A percentile compares a stretch with the other conserved stretches of the same genome.
These are phyloP conservation scores for Sphaerodactylus townsendi DNA, from an alignment of 2,113 vertebrate genomes.

Conservation along the genomic window DNA sequence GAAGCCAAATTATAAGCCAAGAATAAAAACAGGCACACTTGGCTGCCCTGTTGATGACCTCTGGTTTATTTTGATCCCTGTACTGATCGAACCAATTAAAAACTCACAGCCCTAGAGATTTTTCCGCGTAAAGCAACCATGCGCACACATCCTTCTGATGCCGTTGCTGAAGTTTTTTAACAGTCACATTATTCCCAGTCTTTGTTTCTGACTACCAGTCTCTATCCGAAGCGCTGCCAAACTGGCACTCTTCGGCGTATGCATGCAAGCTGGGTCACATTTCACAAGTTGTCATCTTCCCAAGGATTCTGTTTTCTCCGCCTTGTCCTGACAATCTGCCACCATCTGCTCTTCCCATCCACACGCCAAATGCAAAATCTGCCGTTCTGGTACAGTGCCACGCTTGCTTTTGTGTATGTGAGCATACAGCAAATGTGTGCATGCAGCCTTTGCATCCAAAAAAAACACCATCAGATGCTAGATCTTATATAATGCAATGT, in stretches of 20 bases:
- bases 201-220: too few species aligned
- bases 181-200: too few species aligned
- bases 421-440: background rate
- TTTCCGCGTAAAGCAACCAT: too few species aligned
- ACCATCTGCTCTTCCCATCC: slow-evolving; percentile 66
- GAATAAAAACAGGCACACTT: too few species aligned
- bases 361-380: slow-evolving; percentile 61
- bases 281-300: slow-evolving; percentile 58
- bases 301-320: slow-evolving; percentile 65
- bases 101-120: too few species aligned
- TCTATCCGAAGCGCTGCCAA: slow-evolving; percentile 22
- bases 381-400: slow-evolving; percentile 55
- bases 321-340: slow-evolving; percentile 55
- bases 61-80: too few species aligned
- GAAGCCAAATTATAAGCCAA: too few species aligned
- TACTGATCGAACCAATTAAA: too few species aligned
- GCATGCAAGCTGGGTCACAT: slow-evolving; percentile 53
- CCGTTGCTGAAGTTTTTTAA: too few species aligned
- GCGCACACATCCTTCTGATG: too few species aligned
- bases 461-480: background rate
- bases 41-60: too few species aligned
- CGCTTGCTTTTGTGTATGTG: slow-evolving; percentile 3
- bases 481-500: background rate
- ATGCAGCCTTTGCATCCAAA: background rate
- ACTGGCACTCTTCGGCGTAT: slow-evolving; percentile 28